Evolutionary conservation across 2,888 invertebrate species (phyloP), one percentile per base, ranked within the genome.

Genomic region (Hyposoter didymator): DNA sequence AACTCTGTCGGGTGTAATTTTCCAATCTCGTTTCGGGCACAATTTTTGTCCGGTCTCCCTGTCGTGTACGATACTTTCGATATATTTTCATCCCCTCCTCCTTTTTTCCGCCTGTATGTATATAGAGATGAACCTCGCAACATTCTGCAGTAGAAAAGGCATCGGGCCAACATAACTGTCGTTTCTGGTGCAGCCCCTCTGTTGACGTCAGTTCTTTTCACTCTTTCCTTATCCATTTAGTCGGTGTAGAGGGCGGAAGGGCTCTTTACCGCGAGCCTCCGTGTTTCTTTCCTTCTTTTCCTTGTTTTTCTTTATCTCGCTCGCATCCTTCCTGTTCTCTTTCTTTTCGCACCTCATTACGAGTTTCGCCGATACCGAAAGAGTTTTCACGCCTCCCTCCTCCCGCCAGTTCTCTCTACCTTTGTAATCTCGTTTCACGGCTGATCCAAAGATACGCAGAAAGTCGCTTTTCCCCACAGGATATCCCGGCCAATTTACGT

Each of bases 381-480:
- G 73, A 76, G 39, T 67, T 72, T 83, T 78, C 55, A 12, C 22
- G 22, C 70, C 22, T 55, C 35, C n/a, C 73, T 73, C n/a, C 0
- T 35, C 28, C 49, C 47, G 6, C 32, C 32, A 10, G 39, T 39
- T 39, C 47, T 17, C 66, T 62, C 10, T n/a, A 32, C 5, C 39
- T 32, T 75, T 49, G 64, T 85, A 85, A 85, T 85, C 82, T 80
- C 67, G 82, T 85, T 85, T 83, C 82, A 64, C 67, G 72, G 73
- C 79, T 73, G 79, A 85, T 85, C 73, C 85, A 80, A 83, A 85
- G 85, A 85, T 85, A 85, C 75, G 72, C 75, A 82, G 78, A 70
- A 76, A 83, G 76, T 82, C 82, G 52, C 59, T 85, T 80, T 69
- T 62, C 72, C 55, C 73, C 80, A 17, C 52, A 74, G 74, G 67